Evolutionary conservation across 35 echinoderm and acorn worm genomes (phyloP).

Genomic region (Lytechinus pictus): DNA sequence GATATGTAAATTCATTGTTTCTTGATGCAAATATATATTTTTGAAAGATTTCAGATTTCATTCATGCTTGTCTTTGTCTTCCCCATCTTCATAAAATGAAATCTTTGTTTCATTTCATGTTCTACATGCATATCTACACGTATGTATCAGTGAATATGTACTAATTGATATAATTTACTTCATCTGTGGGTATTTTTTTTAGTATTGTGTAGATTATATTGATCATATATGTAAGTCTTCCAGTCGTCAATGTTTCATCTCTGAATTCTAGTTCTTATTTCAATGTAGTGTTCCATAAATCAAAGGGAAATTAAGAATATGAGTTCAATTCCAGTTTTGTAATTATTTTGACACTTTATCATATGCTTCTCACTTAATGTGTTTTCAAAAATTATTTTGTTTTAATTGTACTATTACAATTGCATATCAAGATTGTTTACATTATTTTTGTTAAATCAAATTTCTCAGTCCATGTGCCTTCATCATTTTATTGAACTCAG

Average conservation of each 20-base stretch:
- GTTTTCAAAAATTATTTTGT: neutral
- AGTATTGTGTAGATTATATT: neutral
- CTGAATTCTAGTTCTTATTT: neutral
- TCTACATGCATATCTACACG: neutral
- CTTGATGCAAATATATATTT: too few species aligned
- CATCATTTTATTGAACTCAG: too few species aligned
- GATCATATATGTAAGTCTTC: neutral
- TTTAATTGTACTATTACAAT: neutral
- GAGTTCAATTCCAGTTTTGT: neutral
- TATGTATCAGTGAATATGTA: neutral
- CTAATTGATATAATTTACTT: neutral
- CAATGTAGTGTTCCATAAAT: neutral
- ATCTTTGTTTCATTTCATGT: neutral
- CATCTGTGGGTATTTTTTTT: neutral
- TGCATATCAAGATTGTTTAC: neutral
- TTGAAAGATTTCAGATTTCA: too few species aligned
- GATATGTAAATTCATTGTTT: too few species aligned
- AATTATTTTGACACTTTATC: neutral
- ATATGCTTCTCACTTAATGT: neutral
- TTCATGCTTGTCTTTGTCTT: neutral
- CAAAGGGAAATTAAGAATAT: neutral
- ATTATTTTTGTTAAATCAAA: neutral
- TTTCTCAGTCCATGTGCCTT: too few species aligned
- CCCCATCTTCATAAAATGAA: neutral
- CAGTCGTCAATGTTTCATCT: neutral